Conservation (phyloP, 2,888 invertebrate species). For the Toxonevra muliebris region DNA sequence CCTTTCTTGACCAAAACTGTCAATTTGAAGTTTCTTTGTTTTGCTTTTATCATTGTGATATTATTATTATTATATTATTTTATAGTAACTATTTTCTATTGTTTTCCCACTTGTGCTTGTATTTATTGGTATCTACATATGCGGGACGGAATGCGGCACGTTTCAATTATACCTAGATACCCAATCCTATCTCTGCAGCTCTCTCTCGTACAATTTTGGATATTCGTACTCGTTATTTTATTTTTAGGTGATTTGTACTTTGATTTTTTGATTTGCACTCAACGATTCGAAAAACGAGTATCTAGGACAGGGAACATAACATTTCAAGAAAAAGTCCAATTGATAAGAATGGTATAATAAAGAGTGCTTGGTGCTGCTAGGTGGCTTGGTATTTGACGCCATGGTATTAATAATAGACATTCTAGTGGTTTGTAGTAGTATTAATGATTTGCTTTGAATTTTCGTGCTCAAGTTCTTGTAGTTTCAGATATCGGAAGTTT, state of each 20-base stretch:
- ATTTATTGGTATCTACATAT: no score
- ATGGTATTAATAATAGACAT: constrained; percentile 52
- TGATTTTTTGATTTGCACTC: no score
- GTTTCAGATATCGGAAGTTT: constrained; percentile 6
- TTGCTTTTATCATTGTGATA: constrained; percentile 44
- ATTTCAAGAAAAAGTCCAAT: constrained; percentile 6
- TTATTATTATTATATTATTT: no score
- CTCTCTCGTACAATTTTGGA: no score
- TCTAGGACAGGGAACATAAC: background rate
- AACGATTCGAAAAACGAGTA: no score
- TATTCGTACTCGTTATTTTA: no score
- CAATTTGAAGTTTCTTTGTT: constrained; percentile 54
- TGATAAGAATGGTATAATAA: constrained; percentile 18
- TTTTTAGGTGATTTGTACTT: no score
- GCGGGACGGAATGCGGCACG: no score
- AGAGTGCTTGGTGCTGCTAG: constrained; percentile 21
- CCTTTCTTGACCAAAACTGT: constrained; percentile 51
- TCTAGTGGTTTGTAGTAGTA: constrained; percentile 40
- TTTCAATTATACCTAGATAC: no score
- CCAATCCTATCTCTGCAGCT: no score
- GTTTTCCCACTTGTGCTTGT: no score
- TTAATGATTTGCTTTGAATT: constrained; percentile 2
- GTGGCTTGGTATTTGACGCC: constrained; percentile 44
- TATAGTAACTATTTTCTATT: no score
- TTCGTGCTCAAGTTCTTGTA: background rate